These are phyloP conservation scores for Astreopora myriophthalma DNA, from an alignment of 64 coral and sea anemone genomes.

Conservation along the genomic window DNA sequence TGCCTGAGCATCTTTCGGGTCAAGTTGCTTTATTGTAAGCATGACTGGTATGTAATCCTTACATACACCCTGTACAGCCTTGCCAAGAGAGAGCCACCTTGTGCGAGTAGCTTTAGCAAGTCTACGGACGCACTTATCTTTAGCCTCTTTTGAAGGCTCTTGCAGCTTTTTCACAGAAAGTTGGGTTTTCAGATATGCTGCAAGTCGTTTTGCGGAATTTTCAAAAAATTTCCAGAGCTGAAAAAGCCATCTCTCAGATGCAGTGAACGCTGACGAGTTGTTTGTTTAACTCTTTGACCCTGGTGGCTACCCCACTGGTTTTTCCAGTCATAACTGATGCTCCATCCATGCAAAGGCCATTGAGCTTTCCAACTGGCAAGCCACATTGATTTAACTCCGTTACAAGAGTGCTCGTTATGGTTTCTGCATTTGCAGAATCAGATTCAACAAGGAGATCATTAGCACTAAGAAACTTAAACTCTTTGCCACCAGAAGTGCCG, in stretches of 20 bases:
- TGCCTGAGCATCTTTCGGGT: slow-evolving; percentile 37
- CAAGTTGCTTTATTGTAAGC: slow-evolving; percentile 23
- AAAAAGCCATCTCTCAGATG: slow-evolving; percentile 30
- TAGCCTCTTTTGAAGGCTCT: not conserved
- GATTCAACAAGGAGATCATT: slow-evolving; percentile 8
- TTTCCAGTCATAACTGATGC: slow-evolving; percentile 61
- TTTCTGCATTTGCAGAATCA: not conserved
- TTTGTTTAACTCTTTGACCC: slow-evolving; percentile 31
- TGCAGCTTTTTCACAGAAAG: not conserved
- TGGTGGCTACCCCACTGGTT: slow-evolving; percentile 48
- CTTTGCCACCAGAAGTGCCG: not conserved
- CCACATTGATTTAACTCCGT: not conserved
- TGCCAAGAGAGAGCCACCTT: slow-evolving; percentile 45
- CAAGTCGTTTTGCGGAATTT: slow-evolving; percentile 13
- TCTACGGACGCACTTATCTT: not conserved
- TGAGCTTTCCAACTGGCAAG: not conserved
- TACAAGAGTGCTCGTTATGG: not conserved
- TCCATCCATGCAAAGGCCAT: slow-evolving; percentile 50
- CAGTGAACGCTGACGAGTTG: slow-evolving; percentile 39
- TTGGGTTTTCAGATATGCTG: not conserved
- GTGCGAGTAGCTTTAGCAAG: slow-evolving; percentile 42
- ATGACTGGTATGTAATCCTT: slow-evolving; percentile 50
- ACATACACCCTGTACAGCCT: slow-evolving; percentile 37
- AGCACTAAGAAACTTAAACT: slow-evolving; percentile 22
- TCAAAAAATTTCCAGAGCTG: slow-evolving; percentile 61